Percentiles rank a stretch among this genome's conserved stretches.
Evolutionary conservation across 1,140 invertebrate species (phyloP).

Genomic region (Leptoteleia sp.): DNA sequence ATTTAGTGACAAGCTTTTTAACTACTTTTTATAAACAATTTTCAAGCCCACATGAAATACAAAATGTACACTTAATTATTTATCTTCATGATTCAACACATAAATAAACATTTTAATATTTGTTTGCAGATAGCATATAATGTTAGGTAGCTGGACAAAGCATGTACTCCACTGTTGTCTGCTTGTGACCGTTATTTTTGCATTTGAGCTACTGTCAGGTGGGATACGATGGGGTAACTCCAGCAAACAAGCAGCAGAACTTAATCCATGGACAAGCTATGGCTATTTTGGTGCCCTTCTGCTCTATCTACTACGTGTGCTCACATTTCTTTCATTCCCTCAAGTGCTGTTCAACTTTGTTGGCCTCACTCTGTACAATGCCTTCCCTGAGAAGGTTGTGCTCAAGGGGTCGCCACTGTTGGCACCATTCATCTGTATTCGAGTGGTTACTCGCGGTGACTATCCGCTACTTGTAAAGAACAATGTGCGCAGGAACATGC

Average conservation of each 20-base stretch:
- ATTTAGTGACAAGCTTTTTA: too few species aligned
- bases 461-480: conserved; percentile 94
- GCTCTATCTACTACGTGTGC: conserved; percentile 89
- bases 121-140: conserved; percentile 68
- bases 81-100: too few species aligned
- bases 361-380: conserved; percentile 95
- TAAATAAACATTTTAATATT: too few species aligned
- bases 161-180: conserved; percentile 90
- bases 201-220: conserved; percentile 90
- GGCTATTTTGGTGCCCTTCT: conserved; percentile 86
- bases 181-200: conserved; percentile 87
- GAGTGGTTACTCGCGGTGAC: conserved; percentile 97
- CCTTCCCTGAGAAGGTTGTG: conserved; percentile 95
- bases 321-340: conserved; percentile 93
- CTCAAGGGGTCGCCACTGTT: conserved; percentile 94
- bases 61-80: too few species aligned
- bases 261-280: conserved; percentile 91
- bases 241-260: conserved; percentile 81
- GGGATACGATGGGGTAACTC: conserved; percentile 85
- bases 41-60: too few species aligned
- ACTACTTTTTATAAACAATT: too few species aligned
- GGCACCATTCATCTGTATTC: conserved; percentile 97
- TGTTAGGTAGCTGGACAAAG: conserved; percentile 86
- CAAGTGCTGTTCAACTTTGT: conserved; percentile 96
- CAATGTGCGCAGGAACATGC: conserved; percentile 95